Evolutionary conservation across 2,797 vertebrate species (phyloP).

Genomic region (Catostomus latipinnis): DNA sequence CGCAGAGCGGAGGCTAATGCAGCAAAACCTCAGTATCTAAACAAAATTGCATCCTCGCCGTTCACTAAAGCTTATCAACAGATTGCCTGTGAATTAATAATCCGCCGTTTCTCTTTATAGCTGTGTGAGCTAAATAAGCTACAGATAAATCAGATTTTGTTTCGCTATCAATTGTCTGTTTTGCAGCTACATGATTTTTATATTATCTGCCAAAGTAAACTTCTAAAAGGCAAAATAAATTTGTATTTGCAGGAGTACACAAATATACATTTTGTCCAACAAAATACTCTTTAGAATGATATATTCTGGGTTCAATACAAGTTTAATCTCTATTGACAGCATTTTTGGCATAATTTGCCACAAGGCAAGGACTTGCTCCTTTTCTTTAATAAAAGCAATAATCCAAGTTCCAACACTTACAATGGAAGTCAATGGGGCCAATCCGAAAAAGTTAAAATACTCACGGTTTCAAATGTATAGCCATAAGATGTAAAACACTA

Average conservation of each 20-base stretch:
- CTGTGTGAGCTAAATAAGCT: slow-evolving; percentile 3
- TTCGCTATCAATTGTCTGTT: neutral
- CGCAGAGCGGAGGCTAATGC: neutral
- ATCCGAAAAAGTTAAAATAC: too few relatives aligned
- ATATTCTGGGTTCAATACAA: too few relatives aligned
- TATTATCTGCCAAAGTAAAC: neutral
- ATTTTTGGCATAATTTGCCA: too few relatives aligned
- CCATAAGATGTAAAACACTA: too few relatives aligned
- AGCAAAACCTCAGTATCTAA: neutral
- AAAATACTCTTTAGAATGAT: too few relatives aligned
- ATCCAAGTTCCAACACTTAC: too few relatives aligned
- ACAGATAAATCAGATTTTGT: neutral
- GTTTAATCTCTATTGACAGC: too few relatives aligned
- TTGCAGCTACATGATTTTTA: neutral
- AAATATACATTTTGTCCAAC: too few relatives aligned
- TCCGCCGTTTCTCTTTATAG: neutral
- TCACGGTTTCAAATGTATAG: too few relatives aligned
- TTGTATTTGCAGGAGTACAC: neutral
- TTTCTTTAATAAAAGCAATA: too few relatives aligned
- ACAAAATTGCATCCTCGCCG: slow-evolving; percentile 14
- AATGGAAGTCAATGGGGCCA: too few relatives aligned
- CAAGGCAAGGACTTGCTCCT: too few relatives aligned
- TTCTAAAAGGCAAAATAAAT: neutral
- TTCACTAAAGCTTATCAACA: neutral
- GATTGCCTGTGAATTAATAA: slow-evolving; percentile 4